Conservation (phyloP, 2,888 invertebrate species). For the Acleris holmiana region DNA sequence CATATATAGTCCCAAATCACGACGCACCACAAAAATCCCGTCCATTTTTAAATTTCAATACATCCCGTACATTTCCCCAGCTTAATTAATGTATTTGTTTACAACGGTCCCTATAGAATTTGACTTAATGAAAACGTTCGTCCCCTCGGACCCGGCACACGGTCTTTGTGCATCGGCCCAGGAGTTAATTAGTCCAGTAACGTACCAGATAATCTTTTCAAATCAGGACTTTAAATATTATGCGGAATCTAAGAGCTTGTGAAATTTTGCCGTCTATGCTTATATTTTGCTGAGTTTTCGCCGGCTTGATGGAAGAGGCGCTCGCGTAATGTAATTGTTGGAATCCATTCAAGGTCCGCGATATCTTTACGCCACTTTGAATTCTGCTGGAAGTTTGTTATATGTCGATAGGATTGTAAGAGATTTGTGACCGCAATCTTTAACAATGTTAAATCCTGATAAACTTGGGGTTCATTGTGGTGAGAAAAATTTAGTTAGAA, state of each 20-base stretch:
- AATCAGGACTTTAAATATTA: constrained; percentile 29
- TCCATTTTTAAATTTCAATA: constrained; percentile 26
- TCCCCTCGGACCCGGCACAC: constrained; percentile 12
- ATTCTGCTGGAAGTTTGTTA: too few species aligned
- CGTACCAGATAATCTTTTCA: constrained; percentile 31
- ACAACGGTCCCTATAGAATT: constrained; percentile 25
- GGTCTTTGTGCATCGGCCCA: constrained; percentile 25
- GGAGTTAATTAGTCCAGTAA: constrained; percentile 31
- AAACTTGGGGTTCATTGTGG: too few species aligned
- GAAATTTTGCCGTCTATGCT: constrained; percentile 1
- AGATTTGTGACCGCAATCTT: too few species aligned
- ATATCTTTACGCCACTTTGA: neutral
- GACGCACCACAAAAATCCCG: neutral
- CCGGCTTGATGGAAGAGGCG: neutral
- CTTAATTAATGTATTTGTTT: constrained; percentile 37
- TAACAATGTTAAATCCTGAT: too few species aligned
- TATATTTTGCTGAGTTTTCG: neutral
- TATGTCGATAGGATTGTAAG: too few species aligned
- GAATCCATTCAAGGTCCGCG: neutral
- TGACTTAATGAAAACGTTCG: constrained; percentile 26
- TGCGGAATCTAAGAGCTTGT: constrained; percentile 4
- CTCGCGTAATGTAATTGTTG: neutral
- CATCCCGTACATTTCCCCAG: constrained; percentile 20
- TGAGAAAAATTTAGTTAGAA: too few species aligned
- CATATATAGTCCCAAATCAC: neutral